Percentiles rank a stretch among this genome's conserved stretches.
Evolutionary conservation across 2,113 vertebrate genomes (phyloP).

Genomic region (Lucifuga dentata): DNA sequence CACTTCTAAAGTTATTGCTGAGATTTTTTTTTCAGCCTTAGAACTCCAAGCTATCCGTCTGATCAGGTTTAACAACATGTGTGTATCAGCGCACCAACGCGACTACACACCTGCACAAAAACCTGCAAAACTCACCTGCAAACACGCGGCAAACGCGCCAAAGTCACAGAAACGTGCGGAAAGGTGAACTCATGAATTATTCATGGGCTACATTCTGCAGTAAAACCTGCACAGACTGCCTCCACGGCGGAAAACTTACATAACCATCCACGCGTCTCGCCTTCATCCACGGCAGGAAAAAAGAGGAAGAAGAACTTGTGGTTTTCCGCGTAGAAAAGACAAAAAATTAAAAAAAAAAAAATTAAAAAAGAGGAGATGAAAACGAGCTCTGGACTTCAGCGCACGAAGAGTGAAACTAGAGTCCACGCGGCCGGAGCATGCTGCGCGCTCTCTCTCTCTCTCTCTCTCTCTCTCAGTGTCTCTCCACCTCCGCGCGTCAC

Average conservation of each 20-base stretch:
- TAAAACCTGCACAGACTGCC: neutral
- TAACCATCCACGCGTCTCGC: slow-evolving; percentile 52
- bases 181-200: too few relatives aligned
- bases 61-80: too few relatives aligned
- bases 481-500: too few relatives aligned
- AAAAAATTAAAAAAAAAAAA: neutral
- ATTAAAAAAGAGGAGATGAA: neutral
- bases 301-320: neutral
- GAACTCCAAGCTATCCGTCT: too few relatives aligned
- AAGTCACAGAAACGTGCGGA: too few relatives aligned
- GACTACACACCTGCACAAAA: too few relatives aligned
- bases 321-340: too few relatives aligned
- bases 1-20: too few relatives aligned
- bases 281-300: slow-evolving; percentile 32
- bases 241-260: slow-evolving; percentile 57
- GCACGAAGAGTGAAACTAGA: neutral
- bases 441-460: slow-evolving; percentile 20
- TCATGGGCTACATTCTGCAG: neutral
- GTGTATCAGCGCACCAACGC: too few relatives aligned
- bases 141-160: too few relatives aligned
- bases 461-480: neutral
- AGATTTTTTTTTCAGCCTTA: too few relatives aligned
- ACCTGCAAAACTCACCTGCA: too few relatives aligned
- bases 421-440: slow-evolving; percentile 34
- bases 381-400: neutral